A percentile compares a stretch with the other conserved stretches of the same genome.
These are phyloP conservation scores for Potamilus streckersoni DNA, from an alignment of 1,140 invertebrate species.

Conservation along the genomic window DNA sequence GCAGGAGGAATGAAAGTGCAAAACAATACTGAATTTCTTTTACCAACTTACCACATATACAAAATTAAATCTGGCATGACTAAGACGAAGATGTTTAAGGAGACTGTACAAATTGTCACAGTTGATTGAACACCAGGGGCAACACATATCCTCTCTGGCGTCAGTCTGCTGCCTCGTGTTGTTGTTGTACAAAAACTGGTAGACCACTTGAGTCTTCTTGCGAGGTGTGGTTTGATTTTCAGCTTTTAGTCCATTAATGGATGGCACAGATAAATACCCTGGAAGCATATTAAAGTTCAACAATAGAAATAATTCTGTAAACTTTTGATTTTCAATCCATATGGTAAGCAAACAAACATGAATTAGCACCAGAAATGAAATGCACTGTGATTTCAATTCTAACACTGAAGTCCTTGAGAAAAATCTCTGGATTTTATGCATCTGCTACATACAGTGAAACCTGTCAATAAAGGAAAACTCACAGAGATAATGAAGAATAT, in stretches of 20 bases:
- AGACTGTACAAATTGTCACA: slow-evolving; percentile 89
- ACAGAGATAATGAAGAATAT: no score
- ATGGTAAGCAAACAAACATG: background rate
- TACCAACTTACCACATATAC: slow-evolving; percentile 82
- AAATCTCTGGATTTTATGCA: no score
- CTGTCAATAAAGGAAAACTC: no score
- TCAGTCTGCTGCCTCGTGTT: slow-evolving; percentile 95
- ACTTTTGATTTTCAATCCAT: background rate
- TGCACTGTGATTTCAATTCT: background rate
- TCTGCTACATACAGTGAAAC: no score
- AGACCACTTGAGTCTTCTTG: slow-evolving; percentile 72
- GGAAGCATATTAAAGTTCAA: slow-evolving; percentile 13
- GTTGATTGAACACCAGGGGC: slow-evolving; percentile 95
- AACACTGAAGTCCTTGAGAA: background rate
- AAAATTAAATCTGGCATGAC: slow-evolving; percentile 93
- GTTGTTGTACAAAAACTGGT: slow-evolving; percentile 96
- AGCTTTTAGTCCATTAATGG: slow-evolving; percentile 29
- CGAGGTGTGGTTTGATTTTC: slow-evolving; percentile 43
- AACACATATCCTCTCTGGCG: slow-evolving; percentile 89
- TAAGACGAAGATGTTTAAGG: slow-evolving; percentile 92
- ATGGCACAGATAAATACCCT: background rate
- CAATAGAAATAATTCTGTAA: background rate
- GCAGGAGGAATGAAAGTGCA: no score
- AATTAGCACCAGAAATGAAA: background rate
- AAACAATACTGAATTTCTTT: no score